Evolutionary conservation across 2,888 invertebrate species (phyloP).

Genomic region (Leptinotarsa rubiginosa): DNA sequence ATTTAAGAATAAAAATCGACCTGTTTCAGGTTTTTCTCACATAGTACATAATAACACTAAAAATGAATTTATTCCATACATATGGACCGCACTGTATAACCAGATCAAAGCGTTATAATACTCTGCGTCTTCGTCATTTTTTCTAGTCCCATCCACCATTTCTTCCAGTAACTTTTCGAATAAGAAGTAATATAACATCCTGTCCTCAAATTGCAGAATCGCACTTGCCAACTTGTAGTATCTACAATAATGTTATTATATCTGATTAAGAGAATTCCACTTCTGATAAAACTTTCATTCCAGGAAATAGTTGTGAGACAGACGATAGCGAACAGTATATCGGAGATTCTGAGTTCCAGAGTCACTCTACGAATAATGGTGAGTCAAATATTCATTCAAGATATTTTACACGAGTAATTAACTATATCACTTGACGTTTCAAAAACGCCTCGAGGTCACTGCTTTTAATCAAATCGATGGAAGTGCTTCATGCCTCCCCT

Average conservation of each 20-base stretch:
- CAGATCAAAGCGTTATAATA: no score
- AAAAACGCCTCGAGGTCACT: conserved; percentile 50
- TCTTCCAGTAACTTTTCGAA: no score
- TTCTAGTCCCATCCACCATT: no score
- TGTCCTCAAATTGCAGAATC: no score
- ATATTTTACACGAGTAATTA: background rate
- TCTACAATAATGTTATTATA: background rate
- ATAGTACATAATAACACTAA: no score
- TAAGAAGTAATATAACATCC: no score
- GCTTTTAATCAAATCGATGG: conserved; percentile 56
- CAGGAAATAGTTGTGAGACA: conserved; percentile 69
- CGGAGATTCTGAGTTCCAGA: conserved; percentile 63
- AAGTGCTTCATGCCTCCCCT: conserved; percentile 1
- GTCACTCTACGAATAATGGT: conserved; percentile 28
- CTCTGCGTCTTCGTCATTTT: no score
- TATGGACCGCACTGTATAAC: no score
- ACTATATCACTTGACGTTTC: background rate
- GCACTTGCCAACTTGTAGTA: no score
- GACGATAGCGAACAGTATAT: conserved; percentile 70
- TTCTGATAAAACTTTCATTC: conserved; percentile 44
- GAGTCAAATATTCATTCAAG: background rate
- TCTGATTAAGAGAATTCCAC: background rate
- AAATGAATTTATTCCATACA: no score
- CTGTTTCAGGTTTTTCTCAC: no score
- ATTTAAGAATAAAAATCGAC: no score